These are phyloP conservation scores for Salticus scenicus DNA, from an alignment of 2,888 invertebrate genomes.

Conservation along the genomic window DNA sequence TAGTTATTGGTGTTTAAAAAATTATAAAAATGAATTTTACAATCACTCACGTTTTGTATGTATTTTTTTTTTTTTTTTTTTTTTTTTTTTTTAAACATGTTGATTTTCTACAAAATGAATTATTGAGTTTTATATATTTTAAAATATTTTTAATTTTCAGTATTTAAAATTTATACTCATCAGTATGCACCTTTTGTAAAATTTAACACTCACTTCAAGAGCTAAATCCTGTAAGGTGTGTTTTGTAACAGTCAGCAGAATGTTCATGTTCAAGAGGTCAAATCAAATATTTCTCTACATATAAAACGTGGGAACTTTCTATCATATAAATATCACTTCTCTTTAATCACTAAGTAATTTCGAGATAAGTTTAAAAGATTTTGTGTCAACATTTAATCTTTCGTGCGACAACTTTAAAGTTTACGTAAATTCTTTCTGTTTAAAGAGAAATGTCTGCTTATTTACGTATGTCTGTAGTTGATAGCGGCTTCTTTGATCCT, in stretches of 20 bases:
- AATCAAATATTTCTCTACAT: not conserved
- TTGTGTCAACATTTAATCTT: constrained; percentile 10
- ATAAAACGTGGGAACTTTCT: not conserved
- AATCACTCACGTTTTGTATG: no score
- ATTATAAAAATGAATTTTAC: no score
- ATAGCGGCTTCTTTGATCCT: not conserved
- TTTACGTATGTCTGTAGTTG: not conserved
- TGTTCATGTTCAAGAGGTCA: no score
- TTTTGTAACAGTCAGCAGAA: no score
- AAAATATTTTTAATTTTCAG: no score
- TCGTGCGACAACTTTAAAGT: constrained; percentile 1
- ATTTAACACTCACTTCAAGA: no score
- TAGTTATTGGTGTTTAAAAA: no score
- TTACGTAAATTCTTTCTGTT: not conserved
- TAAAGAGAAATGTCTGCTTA: not conserved
- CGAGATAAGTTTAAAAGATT: not conserved
- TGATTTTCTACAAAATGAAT: no score
- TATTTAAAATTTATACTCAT: not conserved
- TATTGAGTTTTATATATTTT: no score
- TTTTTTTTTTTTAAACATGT: no score
- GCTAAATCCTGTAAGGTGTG: no score
- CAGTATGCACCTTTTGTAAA: not conserved
- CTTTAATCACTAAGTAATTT: not conserved
- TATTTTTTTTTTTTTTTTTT: no score
- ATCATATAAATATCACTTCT: not conserved